Conservation (phyloP, 2,888 invertebrate species). For the Diarsia brunnea region DNA sequence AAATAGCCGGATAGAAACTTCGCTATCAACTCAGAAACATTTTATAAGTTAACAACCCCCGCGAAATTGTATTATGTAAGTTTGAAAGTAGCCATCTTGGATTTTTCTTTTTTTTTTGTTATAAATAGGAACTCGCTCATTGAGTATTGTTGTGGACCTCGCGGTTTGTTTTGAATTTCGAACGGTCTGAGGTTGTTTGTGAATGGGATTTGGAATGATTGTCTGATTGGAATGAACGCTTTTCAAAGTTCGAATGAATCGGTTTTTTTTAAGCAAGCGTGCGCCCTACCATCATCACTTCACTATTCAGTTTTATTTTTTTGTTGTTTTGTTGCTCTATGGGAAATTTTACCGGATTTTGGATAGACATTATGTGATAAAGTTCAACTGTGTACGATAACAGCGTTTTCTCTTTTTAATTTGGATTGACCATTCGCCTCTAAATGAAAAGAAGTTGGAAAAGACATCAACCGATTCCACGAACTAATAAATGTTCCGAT, state of each 20-base stretch:
- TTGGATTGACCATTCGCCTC: not conserved
- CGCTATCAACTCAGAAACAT: constrained; percentile 64
- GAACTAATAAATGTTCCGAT: too few relatives aligned
- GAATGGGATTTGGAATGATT: constrained; percentile 20
- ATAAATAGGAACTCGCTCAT: constrained; percentile 47
- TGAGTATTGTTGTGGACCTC: constrained; percentile 38
- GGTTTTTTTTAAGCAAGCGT: not conserved
- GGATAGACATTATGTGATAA: not conserved
- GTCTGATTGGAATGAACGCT: constrained; percentile 9
- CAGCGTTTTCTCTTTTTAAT: not conserved
- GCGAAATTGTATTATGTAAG: constrained; percentile 64
- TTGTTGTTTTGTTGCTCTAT: too few relatives aligned
- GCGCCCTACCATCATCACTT: not conserved
- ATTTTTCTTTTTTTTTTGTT: constrained; percentile 47
- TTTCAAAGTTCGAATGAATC: not conserved
- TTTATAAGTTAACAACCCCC: constrained; percentile 64
- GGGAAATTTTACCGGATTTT: too few relatives aligned
- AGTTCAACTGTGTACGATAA: not conserved
- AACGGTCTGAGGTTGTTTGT: constrained; percentile 12
- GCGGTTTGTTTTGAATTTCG: constrained; percentile 43
- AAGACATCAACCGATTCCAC: too few relatives aligned
- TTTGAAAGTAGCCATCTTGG: constrained; percentile 61
- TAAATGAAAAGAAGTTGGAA: too few relatives aligned
- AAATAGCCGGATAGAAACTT: constrained; percentile 66
- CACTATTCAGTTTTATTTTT: not conserved